phyloP scores from a whole-genome alignment of 2,113 vertebrate genomes.

The Ptilorrhoa leucosticta region DNA sequence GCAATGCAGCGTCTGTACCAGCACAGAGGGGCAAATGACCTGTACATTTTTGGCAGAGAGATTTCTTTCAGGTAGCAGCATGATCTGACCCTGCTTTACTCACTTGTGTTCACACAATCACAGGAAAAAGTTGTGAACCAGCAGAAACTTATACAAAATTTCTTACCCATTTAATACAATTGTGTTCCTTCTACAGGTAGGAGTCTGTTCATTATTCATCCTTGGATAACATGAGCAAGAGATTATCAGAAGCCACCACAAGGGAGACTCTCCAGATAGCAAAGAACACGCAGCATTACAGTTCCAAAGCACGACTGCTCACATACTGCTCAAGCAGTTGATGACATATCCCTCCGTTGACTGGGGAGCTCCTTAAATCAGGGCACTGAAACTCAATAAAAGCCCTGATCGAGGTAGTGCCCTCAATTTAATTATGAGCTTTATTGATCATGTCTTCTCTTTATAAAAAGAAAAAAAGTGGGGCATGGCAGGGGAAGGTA shows the following conservation, averaged over 20 bases:
- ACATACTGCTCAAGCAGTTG: background rate
- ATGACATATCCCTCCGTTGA: background rate
- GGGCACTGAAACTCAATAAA: background rate
- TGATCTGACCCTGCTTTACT: background rate
- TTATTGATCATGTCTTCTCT: background rate
- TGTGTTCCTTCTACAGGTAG: background rate
- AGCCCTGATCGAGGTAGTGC: background rate
- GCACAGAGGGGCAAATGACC: background rate
- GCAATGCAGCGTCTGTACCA: background rate
- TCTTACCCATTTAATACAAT: background rate
- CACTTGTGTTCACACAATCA: background rate
- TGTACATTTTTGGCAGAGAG: background rate
- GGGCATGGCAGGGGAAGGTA: background rate
- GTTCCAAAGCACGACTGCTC: background rate
- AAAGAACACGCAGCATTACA: background rate
- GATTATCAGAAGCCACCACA: background rate
- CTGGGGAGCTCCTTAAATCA: background rate
- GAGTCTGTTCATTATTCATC: background rate
- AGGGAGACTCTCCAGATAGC: background rate
- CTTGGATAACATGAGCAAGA: background rate
- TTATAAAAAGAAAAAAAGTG: background rate
- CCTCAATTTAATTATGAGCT: constrained; percentile 14
- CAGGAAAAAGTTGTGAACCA: background rate
- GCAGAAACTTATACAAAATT: background rate
- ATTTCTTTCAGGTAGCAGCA: background rate